A percentile compares a stretch with the other conserved stretches of the same genome.
phyloP scores from a whole-genome alignment of 2,888 invertebrate species.

The Axea sp. region DNA sequence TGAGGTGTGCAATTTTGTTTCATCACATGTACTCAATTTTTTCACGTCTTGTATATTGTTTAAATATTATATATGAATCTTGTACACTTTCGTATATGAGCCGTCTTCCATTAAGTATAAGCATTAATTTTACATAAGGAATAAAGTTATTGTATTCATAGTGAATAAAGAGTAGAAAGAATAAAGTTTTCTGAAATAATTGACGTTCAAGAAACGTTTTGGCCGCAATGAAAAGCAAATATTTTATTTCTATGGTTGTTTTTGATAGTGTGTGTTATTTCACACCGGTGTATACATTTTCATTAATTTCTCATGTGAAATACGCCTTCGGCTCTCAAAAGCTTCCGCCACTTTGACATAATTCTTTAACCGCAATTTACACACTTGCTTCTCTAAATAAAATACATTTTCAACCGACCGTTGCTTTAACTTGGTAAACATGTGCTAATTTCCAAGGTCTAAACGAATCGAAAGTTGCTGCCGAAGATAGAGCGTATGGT shows the following conservation, averaged over 20 bases:
- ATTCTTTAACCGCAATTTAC: constrained; percentile 29
- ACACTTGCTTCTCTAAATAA: constrained; percentile 17
- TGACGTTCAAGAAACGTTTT: constrained; percentile 3
- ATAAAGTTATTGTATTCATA: constrained; percentile 25
- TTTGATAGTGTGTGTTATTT: constrained; percentile 4
- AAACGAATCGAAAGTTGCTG: constrained; percentile 22
- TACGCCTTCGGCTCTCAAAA: constrained; percentile 9
- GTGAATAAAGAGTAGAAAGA: constrained; percentile 13
- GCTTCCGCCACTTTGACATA: constrained; percentile 20
- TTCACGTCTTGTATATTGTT: no score
- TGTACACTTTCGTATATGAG: constrained; percentile 38
- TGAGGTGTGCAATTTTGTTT: background rate
- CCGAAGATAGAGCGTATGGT: constrained; percentile 29
- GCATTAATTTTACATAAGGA: constrained; percentile 45
- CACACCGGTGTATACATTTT: no score
- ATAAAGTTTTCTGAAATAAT: constrained; percentile 21
- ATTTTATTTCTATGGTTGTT: constrained; percentile 14
- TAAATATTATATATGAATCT: constrained; percentile 2
- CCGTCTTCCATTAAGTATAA: constrained; percentile 55
- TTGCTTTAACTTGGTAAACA: constrained; percentile 12
- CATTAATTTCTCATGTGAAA: constrained; percentile 14
- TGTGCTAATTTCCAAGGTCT: constrained; percentile 32
- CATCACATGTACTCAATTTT: no score
- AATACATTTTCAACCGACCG: constrained; percentile 17
- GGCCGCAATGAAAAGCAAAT: constrained; percentile 2